phyloP scores from a whole-genome alignment of 2,888 invertebrate genomes.

The Pollenia angustigena region DNA sequence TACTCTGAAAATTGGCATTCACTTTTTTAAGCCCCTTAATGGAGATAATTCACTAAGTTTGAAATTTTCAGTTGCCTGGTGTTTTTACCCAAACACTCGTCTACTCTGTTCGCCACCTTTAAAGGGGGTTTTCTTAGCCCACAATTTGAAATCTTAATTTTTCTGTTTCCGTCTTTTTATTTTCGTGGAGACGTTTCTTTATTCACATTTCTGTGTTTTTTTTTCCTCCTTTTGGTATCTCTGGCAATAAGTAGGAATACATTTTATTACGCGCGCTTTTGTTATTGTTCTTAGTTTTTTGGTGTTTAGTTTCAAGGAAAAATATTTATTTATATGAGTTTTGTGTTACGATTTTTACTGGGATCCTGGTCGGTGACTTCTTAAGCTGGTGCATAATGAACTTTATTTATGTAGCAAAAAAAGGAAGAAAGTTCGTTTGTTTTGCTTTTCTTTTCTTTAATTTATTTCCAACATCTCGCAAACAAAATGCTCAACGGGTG shows the following conservation, averaged over 20 bases:
- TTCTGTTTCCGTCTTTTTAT: slow-evolving; percentile 25
- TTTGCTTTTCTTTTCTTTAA: slow-evolving; percentile 42
- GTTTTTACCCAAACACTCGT: slow-evolving; percentile 18
- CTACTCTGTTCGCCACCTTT: slow-evolving; percentile 9
- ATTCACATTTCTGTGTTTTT: neutral
- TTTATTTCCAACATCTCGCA: slow-evolving; percentile 44
- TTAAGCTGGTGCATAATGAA: slow-evolving; percentile 60
- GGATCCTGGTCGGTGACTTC: slow-evolving; percentile 63
- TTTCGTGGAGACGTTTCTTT: slow-evolving; percentile 37
- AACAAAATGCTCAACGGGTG: slow-evolving; percentile 62
- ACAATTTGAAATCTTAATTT: slow-evolving; percentile 48
- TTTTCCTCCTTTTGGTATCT: slow-evolving; percentile 40
- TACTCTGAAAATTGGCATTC: no score
- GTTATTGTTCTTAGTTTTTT: slow-evolving; percentile 46
- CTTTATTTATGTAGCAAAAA: slow-evolving; percentile 34
- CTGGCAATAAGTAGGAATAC: slow-evolving; percentile 56
- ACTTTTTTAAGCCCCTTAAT: no score
- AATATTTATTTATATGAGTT: slow-evolving; percentile 8
- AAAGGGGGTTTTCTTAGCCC: slow-evolving; percentile 32
- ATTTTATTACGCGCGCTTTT: slow-evolving; percentile 71
- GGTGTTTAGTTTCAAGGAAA: slow-evolving; percentile 12
- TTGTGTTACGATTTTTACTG: slow-evolving; percentile 53
- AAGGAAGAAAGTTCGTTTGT: slow-evolving; percentile 45
- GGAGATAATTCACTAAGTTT: no score
- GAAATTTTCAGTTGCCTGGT: neutral